phyloP scores from a whole-genome alignment of 1,140 invertebrate genomes.

The Dinoponera quadriceps region DNA sequence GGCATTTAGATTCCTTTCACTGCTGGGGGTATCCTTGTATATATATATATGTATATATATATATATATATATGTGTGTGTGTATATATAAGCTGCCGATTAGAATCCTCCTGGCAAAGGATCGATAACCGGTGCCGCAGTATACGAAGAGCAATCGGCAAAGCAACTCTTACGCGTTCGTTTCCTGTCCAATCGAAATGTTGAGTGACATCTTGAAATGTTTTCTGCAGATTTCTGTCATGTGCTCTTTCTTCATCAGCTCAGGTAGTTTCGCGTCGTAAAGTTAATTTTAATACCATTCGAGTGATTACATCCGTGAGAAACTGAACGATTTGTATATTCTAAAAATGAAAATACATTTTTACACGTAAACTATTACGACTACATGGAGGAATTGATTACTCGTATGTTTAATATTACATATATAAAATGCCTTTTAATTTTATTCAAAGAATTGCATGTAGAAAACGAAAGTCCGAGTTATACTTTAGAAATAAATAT shows the following conservation, averaged over 20 bases:
- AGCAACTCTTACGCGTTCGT: neutral
- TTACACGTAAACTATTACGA: too few species aligned
- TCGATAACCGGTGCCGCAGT: conserved; percentile 21
- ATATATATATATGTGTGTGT: too few species aligned
- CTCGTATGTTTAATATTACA: too few species aligned
- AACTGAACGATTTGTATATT: too few species aligned
- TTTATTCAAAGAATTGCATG: neutral
- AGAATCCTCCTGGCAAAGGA: conserved; percentile 36
- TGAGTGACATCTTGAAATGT: conserved; percentile 4
- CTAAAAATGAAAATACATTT: too few species aligned
- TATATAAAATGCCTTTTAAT: too few species aligned
- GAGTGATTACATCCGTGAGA: too few species aligned
- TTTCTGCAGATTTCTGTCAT: neutral
- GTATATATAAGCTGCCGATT: conserved; percentile 64
- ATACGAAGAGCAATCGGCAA: conserved; percentile 16
- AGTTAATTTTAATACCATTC: neutral
- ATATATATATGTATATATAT: too few species aligned
- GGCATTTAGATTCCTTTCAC: conserved; percentile 65
- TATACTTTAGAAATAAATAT: neutral
- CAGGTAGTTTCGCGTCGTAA: conserved; percentile 42
- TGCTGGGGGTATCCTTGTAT: conserved; percentile 68
- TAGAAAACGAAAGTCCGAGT: neutral
- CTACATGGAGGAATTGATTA: too few species aligned
- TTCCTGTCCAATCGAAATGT: neutral
- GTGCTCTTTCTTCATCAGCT: neutral